These are phyloP conservation scores for Arbacia lixula DNA, from an alignment of 53 echinoderm and acorn worm genomes.

Conservation along the genomic window DNA sequence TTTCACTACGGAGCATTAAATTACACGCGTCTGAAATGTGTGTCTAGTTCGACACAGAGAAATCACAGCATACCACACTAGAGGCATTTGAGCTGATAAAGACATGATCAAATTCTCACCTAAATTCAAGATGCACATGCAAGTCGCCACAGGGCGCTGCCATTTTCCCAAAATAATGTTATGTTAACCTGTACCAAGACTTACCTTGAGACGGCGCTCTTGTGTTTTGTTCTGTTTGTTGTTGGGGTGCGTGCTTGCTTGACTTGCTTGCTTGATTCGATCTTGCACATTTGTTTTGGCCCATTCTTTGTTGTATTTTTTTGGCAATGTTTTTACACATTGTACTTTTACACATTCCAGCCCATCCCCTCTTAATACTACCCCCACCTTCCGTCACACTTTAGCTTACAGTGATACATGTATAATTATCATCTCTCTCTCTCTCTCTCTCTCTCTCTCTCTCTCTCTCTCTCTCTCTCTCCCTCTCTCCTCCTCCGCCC, in stretches of 20 bases:
- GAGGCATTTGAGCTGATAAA: too few species aligned
- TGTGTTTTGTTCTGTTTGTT: too few species aligned
- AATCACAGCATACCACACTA: too few species aligned
- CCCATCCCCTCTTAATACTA: background rate
- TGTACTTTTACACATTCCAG: background rate
- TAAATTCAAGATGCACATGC: constrained; percentile 28
- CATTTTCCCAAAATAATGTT: too few species aligned
- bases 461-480: background rate
- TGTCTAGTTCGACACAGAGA: too few species aligned
- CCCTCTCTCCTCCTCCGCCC: background rate
- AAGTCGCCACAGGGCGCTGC: constrained; percentile 31
- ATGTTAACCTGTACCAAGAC: too few species aligned
- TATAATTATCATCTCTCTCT: background rate
- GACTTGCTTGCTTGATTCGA: background rate
- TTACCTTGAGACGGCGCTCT: too few species aligned
- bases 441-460: background rate
- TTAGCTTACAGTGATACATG: background rate
- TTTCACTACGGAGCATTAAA: too few species aligned
- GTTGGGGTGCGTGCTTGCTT: too few species aligned
- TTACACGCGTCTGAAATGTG: too few species aligned
- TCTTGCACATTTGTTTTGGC: background rate
- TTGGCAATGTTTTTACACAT: background rate
- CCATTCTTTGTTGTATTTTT: background rate
- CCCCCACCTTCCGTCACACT: background rate
- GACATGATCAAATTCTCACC: too few species aligned